Base-by-base conservation (phyloP, 53 echinoderm and acorn worm species). In the Luidia sarsii region DNA sequence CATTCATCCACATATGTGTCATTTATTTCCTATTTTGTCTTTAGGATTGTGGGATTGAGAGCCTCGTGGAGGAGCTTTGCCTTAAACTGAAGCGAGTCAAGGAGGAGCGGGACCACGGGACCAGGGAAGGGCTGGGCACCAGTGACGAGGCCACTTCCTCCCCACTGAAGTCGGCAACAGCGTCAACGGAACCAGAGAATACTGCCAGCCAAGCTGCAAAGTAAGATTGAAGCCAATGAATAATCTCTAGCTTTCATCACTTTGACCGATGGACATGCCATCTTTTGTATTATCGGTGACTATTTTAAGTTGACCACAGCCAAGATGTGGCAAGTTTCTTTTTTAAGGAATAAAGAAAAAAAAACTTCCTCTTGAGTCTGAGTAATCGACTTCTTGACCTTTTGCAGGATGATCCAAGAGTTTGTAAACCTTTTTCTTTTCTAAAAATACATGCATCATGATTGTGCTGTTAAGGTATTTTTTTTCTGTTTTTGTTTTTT, bases 21-120 rank as follows among this genome's bases (percentile, higher is more conserved):
- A n/a, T n/a, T n/a, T n/a, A n/a, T n/a, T n/a, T n/a, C n/a, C n/a
- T n/a, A n/a, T n/a, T n/a, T n/a, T n/a, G n/a, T 43, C 11, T 35
- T 4, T 55, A 97, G 97, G 97, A 97, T 68, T 97, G 97, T 87
- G 97, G 92, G 37, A 97, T 97, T 59, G 97, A 97, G 53, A 87
- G 90, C 65, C 86, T 97, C 18, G 97, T 97, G 28, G 97, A 97
- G 59, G 97, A 97, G 68, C 87, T 97, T 23, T 97, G 97, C 67
- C 67, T 90, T 45, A 97, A 92, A 65, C 87, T 97, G 79, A 93
- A 93, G 89, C 88, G 88, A 53, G 93, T 97, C 4, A 93, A 97
- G 70, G 97, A 93, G 80, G 97, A 97, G 52, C 82, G 93, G 61
- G 87, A 92, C 56, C 80, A 82, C 38, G 60, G 71, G 60, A 62